Evolutionary conservation across 2,797 vertebrate species (phyloP).

Genomic region (Dermochelys coriacea): DNA sequence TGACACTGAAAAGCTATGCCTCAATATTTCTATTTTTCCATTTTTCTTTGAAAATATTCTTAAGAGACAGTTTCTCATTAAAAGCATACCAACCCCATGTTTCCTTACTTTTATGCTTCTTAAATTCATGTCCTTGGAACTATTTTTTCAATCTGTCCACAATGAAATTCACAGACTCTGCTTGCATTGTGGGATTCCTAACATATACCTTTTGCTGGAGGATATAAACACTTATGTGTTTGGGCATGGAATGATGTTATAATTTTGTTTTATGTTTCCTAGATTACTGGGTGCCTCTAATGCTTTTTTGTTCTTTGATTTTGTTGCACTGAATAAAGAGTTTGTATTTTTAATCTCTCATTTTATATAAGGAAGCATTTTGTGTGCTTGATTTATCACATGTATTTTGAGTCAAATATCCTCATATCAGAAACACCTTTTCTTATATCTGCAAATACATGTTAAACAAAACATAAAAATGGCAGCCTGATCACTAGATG

Average conservation of each 20-base stretch:
- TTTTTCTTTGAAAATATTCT: background rate
- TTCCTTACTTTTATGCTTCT: background rate
- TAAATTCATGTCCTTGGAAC: background rate
- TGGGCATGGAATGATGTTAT: background rate
- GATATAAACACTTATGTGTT: background rate
- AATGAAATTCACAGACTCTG: background rate
- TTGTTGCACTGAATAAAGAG: background rate
- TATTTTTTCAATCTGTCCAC: background rate
- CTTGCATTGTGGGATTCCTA: background rate
- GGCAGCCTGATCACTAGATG: background rate
- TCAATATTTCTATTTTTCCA: background rate
- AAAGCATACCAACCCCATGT: rapidly evolving
- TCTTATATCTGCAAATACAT: background rate
- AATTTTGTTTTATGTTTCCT: background rate
- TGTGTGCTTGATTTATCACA: background rate
- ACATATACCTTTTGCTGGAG: background rate
- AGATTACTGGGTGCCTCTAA: background rate
- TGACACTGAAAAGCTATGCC: rapidly evolving
- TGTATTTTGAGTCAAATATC: background rate
- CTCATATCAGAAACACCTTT: background rate
- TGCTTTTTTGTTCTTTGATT: background rate
- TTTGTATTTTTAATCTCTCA: background rate
- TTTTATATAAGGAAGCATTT: background rate
- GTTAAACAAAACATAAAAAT: background rate
- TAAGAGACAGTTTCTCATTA: background rate